Base-by-base conservation (phyloP, 2,888 invertebrate species). In the Spicauda simplicius region DNA sequence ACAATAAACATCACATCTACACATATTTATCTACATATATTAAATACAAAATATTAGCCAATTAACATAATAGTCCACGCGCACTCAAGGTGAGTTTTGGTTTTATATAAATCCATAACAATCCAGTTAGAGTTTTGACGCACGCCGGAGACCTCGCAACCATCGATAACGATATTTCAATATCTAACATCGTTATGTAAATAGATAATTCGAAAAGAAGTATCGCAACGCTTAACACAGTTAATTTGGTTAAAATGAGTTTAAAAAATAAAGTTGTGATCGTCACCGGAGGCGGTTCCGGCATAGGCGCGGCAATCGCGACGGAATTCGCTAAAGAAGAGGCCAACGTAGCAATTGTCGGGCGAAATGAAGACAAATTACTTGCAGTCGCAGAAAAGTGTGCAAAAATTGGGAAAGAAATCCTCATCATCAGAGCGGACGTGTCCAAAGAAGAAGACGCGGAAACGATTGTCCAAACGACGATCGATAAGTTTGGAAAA, bases 241-340 rank as follows among this genome's bases (percentile, higher is more conserved):
- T 33, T 6, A 25, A 4, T 33, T 33, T 33, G 33, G 33, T 33
- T 16, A 25, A 54, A 25, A 81, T 82, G 81, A 77, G 71, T 73
- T 80, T 81, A 33, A 61, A 71, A 30, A 71, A 73, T 37, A 83
- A 83, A 77, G 77, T 81, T 0, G 83, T 82, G 0, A 62, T 87
- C 2, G 74, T 87, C 0, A 87, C 84, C 0, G 85, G 87, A 0
- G 79, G 78, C 0, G 84, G 85, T 58, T 80, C 85, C 0, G 86
- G 86, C 10, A 87, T 87, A 12, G 87, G 87, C 1, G 87, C 84
- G 0, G 77, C 77, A 0, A 75, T 80, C 0, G 85, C 86, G 0
- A 69, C 75, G 0, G 58, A 71, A 30, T 85, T 87, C 48, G 78
- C 81, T 14, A 77, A 76, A 61, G 80, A 83, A 72, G 80, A 80